Evolutionary conservation across 2,113 vertebrate species (phyloP).

Genomic region (Eira barbara): DNA sequence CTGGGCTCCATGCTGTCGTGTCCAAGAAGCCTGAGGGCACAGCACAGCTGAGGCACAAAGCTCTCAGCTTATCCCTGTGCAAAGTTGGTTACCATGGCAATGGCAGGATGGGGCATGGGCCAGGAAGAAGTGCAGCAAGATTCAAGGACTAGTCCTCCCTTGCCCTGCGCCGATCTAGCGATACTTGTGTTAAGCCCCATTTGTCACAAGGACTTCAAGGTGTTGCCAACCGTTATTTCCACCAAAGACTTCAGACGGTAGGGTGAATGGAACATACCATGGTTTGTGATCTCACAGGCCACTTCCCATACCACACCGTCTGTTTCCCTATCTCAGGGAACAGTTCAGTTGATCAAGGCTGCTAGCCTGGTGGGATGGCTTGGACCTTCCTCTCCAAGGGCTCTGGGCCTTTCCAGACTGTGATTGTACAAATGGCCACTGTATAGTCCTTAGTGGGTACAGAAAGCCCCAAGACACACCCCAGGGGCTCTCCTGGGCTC

Average conservation of each 20-base stretch:
- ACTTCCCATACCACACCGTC: not conserved
- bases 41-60: not conserved
- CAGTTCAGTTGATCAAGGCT: not conserved
- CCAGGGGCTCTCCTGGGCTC: not conserved
- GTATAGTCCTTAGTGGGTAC: not conserved
- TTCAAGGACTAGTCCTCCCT: not conserved
- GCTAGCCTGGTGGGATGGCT: not conserved
- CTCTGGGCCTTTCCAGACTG: not conserved
- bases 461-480: not conserved
- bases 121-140: not conserved
- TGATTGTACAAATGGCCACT: not conserved
- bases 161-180: not conserved
- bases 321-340: not conserved
- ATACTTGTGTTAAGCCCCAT: not conserved
- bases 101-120: not conserved
- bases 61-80: not conserved
- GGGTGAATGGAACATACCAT: not conserved
- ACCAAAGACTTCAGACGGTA: not conserved
- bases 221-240: not conserved
- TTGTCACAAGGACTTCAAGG: not conserved
- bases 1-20: not conserved
- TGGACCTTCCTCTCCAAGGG: not conserved
- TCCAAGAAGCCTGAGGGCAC: not conserved
- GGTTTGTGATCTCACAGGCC: not conserved
- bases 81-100: not conserved